Evolutionary conservation across 2,888 invertebrate genomes (phyloP), one percentile per base, ranked within the genome.

Genomic region (Acrobasis repandana): DNA sequence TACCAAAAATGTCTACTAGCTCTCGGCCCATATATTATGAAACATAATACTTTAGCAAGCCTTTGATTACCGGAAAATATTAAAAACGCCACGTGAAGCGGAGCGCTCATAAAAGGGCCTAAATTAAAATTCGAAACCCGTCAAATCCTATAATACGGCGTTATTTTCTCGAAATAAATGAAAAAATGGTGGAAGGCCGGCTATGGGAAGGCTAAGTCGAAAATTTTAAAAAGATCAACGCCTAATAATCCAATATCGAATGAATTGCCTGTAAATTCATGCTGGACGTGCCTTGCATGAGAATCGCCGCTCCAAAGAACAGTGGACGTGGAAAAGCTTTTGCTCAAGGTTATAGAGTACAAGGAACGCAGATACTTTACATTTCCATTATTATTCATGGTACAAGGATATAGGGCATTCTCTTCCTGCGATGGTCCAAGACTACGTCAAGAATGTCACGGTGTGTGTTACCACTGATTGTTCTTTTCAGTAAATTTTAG

Each of bases 181-280:
- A 83, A 83, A 82, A 83, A 69, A 70, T 20, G 67, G 65, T 54
- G 33, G 58, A 20, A 49, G 59, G 48, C 48, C 52, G 36, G 34
- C 18, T 15, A n/a, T 4, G 51, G 36, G 28, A 52, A 47, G 38
- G 49, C 48, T 38, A 51, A 62, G 62, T 56, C 52, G 56, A 61
- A 79, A 81, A 79, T 83, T 87, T 85, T 82, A 80, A 83, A 89
- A 85, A 88, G 89, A 90, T 90, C 91, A 88, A 87, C 88, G 83
- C 87, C 85, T 89, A 88, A 90, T 90, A 90, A 90, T 90, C 90
- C 86, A 85, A 90, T 89, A 86, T 86, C 83, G 83, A 86, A 89
- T 90, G 90, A 90, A 90, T 89, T 82, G 90, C 76, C 85, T 86
- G 88, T 84, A 90, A 90, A 90, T 90, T 90, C 84, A 85, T 75